These are phyloP conservation scores for Sebastes fasciatus DNA, from an alignment of 2,113 vertebrate genomes.

Conservation along the genomic window DNA sequence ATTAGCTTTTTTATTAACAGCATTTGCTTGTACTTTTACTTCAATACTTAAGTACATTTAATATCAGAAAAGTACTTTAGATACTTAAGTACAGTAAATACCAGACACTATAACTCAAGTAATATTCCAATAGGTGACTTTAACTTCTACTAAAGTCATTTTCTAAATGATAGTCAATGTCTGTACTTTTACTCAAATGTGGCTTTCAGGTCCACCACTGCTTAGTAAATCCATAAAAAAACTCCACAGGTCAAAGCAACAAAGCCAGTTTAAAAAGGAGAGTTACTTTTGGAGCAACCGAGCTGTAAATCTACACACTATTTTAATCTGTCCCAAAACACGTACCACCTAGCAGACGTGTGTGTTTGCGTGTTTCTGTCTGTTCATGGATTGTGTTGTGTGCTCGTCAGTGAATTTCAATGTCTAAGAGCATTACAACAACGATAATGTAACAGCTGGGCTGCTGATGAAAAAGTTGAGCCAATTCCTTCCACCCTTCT, in stretches of 20 bases:
- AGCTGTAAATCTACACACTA: slow-evolving; percentile 9
- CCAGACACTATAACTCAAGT: too few species aligned
- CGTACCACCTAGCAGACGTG: slow-evolving; percentile 11
- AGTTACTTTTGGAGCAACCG: not conserved
- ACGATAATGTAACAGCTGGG: slow-evolving; percentile 80
- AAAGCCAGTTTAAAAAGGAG: not conserved
- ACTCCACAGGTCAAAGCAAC: not conserved
- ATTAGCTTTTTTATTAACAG: too few species aligned
- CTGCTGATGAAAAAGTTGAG: slow-evolving; percentile 78
- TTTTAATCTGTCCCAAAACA: slow-evolving; percentile 27
- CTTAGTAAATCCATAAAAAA: not conserved
- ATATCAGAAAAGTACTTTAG: too few species aligned
- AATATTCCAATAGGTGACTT: too few species aligned
- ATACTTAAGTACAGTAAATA: too few species aligned
- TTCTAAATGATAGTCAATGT: too few species aligned
- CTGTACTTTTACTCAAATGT: too few species aligned
- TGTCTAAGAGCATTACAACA: slow-evolving; percentile 63
- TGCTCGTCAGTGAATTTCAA: slow-evolving; percentile 66
- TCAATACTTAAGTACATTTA: too few species aligned
- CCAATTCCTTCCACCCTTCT: slow-evolving; percentile 79
- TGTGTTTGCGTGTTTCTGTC: slow-evolving; percentile 29
- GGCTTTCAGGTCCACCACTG: too few species aligned
- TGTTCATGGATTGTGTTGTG: slow-evolving; percentile 40
- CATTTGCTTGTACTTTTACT: too few species aligned
- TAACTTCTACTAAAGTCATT: too few species aligned